Percentiles rank a stretch among this genome's conserved stretches.
Conservation (phyloP, 2,797 vertebrate species). For the Aldrovandia affinis region DNA sequence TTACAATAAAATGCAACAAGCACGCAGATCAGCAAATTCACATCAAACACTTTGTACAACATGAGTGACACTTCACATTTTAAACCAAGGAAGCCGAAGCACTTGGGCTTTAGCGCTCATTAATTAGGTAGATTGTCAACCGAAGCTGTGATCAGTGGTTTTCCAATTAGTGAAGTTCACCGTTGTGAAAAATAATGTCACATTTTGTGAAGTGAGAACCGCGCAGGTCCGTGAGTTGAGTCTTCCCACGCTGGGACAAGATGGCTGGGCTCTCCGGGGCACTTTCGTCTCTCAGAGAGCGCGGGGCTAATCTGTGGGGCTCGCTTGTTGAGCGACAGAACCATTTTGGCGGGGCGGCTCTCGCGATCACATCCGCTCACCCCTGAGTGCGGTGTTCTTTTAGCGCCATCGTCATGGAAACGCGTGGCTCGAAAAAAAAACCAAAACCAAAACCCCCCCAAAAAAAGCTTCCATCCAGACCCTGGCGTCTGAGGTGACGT, state of each 20-base stretch:
- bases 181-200: background rate
- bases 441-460: too few relatives aligned
- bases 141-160: background rate
- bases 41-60: background rate
- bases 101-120: too few relatives aligned
- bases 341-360: constrained; percentile 26
- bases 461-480: too few relatives aligned
- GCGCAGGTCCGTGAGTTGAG: background rate
- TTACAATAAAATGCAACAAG: too few relatives aligned
- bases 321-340: constrained; percentile 31
- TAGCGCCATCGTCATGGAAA: constrained; percentile 29
- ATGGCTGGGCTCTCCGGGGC: background rate
- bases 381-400: constrained; percentile 8
- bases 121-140: too few relatives aligned
- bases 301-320: constrained; percentile 31
- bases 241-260: background rate
- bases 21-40: background rate
- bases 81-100: background rate
- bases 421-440: background rate
- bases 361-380: background rate
- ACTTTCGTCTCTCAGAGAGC: background rate
- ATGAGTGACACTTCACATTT: background rate
- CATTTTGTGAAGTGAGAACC: background rate
- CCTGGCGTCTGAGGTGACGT: background rate
- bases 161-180: background rate